Evolutionary conservation across 2,113 vertebrate species (phyloP).

Genomic region (Felis chaus): DNA sequence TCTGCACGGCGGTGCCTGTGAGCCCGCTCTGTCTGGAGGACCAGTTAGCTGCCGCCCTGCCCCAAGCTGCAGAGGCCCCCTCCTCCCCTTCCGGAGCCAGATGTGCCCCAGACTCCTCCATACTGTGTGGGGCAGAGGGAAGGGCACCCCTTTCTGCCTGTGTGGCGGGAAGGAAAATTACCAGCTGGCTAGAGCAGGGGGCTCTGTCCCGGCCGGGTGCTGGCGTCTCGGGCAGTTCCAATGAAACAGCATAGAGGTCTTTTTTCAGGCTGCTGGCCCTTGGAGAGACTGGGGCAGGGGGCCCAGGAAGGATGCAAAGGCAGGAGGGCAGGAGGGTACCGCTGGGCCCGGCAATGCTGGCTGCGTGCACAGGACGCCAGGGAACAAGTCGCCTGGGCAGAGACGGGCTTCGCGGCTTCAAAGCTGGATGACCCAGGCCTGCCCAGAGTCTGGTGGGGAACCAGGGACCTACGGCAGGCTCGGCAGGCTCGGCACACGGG

Average conservation of each 20-base stretch:
- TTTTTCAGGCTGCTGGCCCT: neutral
- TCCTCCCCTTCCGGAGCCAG: neutral
- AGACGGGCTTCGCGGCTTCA: neutral
- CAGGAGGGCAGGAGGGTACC: neutral
- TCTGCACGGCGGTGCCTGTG: accelerated
- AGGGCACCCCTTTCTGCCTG: neutral
- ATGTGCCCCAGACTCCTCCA: neutral
- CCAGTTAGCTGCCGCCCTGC: neutral
- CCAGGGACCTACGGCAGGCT: accelerated
- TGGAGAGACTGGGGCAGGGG: neutral
- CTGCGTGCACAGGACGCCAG: neutral
- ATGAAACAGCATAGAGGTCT: neutral
- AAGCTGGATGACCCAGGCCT: accelerated
- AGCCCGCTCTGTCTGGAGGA: accelerated
- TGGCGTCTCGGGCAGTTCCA: neutral
- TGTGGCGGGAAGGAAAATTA: neutral
- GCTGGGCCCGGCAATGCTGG: accelerated
- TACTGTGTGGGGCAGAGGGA: accelerated
- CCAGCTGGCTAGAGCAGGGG: accelerated
- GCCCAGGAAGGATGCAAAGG: neutral
- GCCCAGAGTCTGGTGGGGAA: neutral
- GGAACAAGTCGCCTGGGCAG: accelerated
- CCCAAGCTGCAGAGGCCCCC: accelerated
- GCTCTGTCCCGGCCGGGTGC: accelerated
- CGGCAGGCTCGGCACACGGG: accelerated